These are phyloP conservation scores for Bos indicus DNA, from an alignment of 2,113 vertebrate species.

Conservation along the genomic window DNA sequence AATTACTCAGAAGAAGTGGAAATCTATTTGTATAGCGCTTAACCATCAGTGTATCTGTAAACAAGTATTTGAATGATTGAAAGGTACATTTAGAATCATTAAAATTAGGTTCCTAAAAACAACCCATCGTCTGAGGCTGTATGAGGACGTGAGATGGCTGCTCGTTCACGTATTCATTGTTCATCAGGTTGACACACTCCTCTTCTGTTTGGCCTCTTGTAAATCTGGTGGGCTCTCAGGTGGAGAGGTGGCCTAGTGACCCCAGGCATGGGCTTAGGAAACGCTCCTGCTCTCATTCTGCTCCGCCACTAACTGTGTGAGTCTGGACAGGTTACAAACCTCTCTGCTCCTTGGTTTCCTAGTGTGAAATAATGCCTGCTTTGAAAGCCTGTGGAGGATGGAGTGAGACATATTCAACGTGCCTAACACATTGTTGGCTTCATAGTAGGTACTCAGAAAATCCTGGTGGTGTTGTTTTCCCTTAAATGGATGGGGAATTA, in stretches of 20 bases:
- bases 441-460: conserved; percentile 44
- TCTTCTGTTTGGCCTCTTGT: not conserved
- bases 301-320: not conserved
- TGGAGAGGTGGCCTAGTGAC: not conserved
- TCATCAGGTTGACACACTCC: not conserved
- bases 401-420: conserved; percentile 29
- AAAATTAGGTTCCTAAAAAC: not conserved
- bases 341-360: not conserved
- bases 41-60: not conserved
- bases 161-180: not conserved
- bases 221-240: not conserved
- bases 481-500: not conserved
- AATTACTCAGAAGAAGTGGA: not conserved
- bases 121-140: not conserved
- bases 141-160: not conserved
- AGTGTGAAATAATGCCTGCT: not conserved
- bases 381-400: not conserved
- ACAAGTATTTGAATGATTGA: not conserved
- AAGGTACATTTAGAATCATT: not conserved
- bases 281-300: not conserved
- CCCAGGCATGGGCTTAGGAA: not conserved
- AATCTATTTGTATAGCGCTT: not conserved
- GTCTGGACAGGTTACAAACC: not conserved
- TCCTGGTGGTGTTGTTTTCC: not conserved
- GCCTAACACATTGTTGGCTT: conserved; percentile 23